Base-by-base conservation (phyloP, 1,140 invertebrate genomes). In the Eriocheir sinensis region DNA sequence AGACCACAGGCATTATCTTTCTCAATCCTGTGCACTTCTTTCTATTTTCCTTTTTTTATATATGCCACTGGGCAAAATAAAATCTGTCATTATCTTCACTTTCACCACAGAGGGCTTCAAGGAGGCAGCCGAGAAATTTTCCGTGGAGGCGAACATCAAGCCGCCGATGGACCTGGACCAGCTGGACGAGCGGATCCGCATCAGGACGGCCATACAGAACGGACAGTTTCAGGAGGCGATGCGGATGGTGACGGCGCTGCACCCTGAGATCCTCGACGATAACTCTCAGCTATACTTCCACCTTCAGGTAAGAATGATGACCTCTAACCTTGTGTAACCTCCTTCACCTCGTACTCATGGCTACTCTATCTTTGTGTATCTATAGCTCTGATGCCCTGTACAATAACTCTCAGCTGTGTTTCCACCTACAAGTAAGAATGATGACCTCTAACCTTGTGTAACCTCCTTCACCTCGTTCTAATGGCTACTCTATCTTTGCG, bases 51-150 rank as follows among this genome's bases (percentile, higher is more conserved):
- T n/a, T n/a, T 72, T 15, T 72, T n/a, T 72, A 15, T 72, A n/a
- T n/a, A n/a, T n/a, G n/a, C n/a, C n/a, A n/a, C n/a, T n/a, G n/a
- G n/a, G n/a, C n/a, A n/a, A n/a, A n/a, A n/a, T n/a, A n/a, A n/a
- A n/a, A n/a, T n/a, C n/a, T n/a, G n/a, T n/a, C n/a, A n/a, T n/a
- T n/a, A n/a, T n/a, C 60, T 15, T 72, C 12, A 15, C 83, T 2
- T 40, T n/a, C 41, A 41, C 2, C 12, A 93, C 96, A 99, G 99
- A 99, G 96, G 99, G 99, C 12, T 99, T 99, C 96, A 99, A 99
- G 97, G 99, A 99, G 97, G 99, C 99, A 38, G 99, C 99, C 0
- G 98, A 99, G 96, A 99, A 99, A 97, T 99, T 99, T 97, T 98
- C 99, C 96, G 97, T 98, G 96, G 99, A 99, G 97, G 99, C 99